Percentiles rank a stretch among this genome's conserved stretches.
phyloP scores from a whole-genome alignment of 2,888 invertebrate genomes.

The Drosophila formosana region DNA sequence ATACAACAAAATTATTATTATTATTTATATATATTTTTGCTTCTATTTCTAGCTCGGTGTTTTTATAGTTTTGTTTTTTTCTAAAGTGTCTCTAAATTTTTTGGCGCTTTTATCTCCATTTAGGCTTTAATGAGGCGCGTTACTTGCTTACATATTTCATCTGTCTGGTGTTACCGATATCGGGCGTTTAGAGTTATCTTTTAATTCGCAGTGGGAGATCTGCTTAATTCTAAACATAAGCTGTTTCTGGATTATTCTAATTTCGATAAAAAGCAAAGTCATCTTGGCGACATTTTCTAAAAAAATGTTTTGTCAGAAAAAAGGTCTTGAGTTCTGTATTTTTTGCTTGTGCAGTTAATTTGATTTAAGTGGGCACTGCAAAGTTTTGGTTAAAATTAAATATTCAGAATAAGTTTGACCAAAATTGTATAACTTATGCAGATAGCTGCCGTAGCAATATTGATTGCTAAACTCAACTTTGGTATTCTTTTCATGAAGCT shows the following conservation, averaged over 20 bases:
- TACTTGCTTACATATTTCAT: neutral
- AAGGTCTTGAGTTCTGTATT: too few species aligned
- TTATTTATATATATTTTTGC: conserved; percentile 40
- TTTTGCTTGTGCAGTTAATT: too few species aligned
- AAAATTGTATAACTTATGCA: neutral
- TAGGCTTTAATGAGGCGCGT: conserved; percentile 4
- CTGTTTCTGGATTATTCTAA: too few species aligned
- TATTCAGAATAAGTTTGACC: neutral
- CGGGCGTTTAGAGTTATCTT: too few species aligned
- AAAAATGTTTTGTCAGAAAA: too few species aligned
- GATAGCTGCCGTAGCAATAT: neutral
- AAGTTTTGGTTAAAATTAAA: neutral
- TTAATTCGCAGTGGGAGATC: too few species aligned
- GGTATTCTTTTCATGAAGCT: neutral
- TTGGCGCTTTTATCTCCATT: conserved; percentile 5
- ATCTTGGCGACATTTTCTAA: too few species aligned
- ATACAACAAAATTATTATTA: conserved; percentile 36
- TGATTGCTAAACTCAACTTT: neutral
- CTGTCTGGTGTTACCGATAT: too few species aligned
- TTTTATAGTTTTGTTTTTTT: conserved; percentile 43
- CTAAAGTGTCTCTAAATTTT: conserved; percentile 4
- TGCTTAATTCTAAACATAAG: too few species aligned
- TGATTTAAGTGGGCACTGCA: neutral
- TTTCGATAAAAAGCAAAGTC: too few species aligned
- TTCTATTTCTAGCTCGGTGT: conserved; percentile 4